Percentiles rank a stretch among this genome's conserved stretches.
Conservation (phyloP, 2,113 vertebrate species). For the Esox niger region DNA sequence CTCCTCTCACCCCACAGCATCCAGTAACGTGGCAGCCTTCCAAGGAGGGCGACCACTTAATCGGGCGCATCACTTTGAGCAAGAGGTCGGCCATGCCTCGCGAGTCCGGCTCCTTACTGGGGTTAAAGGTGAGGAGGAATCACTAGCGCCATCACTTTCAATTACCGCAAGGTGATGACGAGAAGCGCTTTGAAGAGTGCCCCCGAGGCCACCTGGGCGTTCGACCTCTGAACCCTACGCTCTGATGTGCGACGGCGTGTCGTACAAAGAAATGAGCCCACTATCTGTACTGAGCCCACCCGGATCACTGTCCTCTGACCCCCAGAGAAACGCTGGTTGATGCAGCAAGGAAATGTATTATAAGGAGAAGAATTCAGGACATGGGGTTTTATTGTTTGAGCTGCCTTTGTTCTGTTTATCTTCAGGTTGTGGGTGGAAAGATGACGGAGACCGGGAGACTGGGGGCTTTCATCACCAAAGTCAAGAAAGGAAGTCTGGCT, state of each 20-base stretch:
- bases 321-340: too few species aligned
- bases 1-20: conserved; percentile 73
- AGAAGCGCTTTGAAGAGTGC: too few species aligned
- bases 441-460: conserved; percentile 93
- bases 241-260: too few species aligned
- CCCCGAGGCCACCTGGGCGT: too few species aligned
- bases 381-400: neutral
- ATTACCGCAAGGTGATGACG: neutral
- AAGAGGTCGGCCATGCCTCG: conserved; percentile 95
- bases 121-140: conserved; percentile 85
- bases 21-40: conserved; percentile 98
- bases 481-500: conserved; percentile 98
- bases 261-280: too few species aligned
- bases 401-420: neutral
- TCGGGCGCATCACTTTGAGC: conserved; percentile 95
- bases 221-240: too few species aligned
- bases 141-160: neutral
- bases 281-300: too few species aligned
- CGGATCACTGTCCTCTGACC: too few species aligned
- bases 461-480: conserved; percentile 99
- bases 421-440: conserved; percentile 95
- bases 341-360: too few species aligned
- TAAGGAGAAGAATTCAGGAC: too few species aligned
- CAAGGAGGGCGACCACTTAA: conserved; percentile 96
- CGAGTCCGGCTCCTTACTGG: conserved; percentile 92